Conservation (phyloP, 2,888 invertebrate genomes). For the Odontothrips loti region DNA sequence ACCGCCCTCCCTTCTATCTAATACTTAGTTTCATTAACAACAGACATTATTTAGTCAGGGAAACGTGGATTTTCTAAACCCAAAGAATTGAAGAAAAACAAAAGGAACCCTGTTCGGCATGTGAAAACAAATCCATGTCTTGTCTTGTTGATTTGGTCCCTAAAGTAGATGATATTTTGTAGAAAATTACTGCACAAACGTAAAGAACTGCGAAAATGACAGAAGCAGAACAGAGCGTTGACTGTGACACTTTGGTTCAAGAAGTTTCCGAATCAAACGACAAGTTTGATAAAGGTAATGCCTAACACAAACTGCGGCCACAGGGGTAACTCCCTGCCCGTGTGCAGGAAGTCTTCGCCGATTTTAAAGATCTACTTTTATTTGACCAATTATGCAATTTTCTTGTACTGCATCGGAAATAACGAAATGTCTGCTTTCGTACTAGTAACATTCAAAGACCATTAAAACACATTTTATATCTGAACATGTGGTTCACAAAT, state of each 20-base stretch:
- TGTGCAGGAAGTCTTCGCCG: background rate
- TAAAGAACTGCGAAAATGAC: background rate
- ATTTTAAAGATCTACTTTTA: background rate
- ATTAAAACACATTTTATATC: background rate
- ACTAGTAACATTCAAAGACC: background rate
- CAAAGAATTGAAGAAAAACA: background rate
- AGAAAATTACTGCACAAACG: background rate
- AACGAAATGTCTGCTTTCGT: background rate
- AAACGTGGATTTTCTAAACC: no score
- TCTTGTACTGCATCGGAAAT: background rate
- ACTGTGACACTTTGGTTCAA: background rate
- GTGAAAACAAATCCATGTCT: conserved; percentile 19
- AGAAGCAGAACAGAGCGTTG: background rate
- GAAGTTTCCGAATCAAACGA: conserved; percentile 1
- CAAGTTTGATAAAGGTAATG: background rate
- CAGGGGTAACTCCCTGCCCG: background rate
- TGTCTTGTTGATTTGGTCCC: background rate
- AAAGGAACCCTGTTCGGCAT: background rate
- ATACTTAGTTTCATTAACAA: no score
- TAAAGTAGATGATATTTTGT: background rate
- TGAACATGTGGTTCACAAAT: background rate
- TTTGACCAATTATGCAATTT: background rate
- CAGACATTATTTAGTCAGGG: no score
- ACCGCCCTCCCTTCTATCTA: background rate
- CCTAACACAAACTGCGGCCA: background rate